Conservation (phyloP, 2,797 vertebrate species). For the Myiothlypis chrysogaster region DNA sequence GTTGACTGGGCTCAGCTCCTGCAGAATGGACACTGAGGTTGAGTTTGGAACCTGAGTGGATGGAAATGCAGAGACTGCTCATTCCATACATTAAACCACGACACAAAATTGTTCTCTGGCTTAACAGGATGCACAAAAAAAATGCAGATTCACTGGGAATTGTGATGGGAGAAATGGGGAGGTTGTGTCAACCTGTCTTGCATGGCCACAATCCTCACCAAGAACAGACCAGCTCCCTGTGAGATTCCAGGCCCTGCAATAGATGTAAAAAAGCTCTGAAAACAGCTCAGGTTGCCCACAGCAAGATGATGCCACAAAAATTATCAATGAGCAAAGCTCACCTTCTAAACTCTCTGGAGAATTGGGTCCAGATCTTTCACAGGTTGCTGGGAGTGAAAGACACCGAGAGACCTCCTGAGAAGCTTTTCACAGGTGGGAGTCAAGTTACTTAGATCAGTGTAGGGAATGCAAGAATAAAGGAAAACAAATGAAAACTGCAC, state of each 20-base stretch:
- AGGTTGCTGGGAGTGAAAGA: not conserved
- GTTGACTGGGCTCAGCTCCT: not conserved
- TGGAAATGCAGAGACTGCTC: not conserved
- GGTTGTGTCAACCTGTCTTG: not conserved
- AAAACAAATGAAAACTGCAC: not conserved
- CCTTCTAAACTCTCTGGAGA: not conserved
- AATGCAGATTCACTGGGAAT: not conserved
- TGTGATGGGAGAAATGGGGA: not conserved
- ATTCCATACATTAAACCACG: not conserved
- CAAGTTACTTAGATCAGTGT: not conserved
- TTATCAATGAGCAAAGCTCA: not conserved
- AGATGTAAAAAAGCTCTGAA: not conserved
- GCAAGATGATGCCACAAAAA: not conserved
- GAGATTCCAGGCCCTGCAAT: not conserved
- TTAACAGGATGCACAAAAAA: rapidly evolving
- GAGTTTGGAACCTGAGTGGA: not conserved
- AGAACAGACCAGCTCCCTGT: not conserved
- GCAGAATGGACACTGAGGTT: not conserved
- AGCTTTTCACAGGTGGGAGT: not conserved
- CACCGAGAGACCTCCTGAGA: not conserved
- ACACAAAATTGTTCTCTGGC: not conserved
- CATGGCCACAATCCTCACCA: rapidly evolving
- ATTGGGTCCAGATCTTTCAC: not conserved
- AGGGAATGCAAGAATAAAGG: not conserved
- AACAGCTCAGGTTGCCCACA: not conserved